These are phyloP conservation scores for Latrodectus hesperus DNA, from an alignment of 2,888 invertebrate genomes.

Conservation along the genomic window DNA sequence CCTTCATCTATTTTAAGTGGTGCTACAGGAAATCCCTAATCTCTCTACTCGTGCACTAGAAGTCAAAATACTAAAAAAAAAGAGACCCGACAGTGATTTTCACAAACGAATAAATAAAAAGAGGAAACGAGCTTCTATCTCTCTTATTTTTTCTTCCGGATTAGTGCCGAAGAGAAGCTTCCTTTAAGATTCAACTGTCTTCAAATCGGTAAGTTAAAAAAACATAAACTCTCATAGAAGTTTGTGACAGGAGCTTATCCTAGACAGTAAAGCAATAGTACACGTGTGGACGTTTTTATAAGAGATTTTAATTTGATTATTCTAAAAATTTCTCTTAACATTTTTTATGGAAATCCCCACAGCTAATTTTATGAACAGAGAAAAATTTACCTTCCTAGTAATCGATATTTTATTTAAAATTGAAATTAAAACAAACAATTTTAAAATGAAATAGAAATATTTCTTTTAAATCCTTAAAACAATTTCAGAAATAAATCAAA, in stretches of 20 bases:
- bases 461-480: no score
- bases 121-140: background rate
- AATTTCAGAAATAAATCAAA: no score
- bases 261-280: background rate
- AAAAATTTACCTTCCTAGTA: no score
- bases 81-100: background rate
- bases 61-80: background rate
- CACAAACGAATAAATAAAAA: background rate
- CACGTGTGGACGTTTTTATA: background rate
- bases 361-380: no score
- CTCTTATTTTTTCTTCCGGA: background rate
- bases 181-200: background rate
- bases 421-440: no score
- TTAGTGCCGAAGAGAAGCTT: background rate
- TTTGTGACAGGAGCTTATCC: background rate
- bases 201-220: background rate
- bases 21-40: conserved; percentile 37
- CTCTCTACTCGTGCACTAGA: conserved; percentile 4
- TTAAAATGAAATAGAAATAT: no score
- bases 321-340: no score
- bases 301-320: background rate
- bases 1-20: background rate
- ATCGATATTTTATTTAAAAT: no score
- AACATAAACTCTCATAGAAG: background rate
- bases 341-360: no score